Conservation (phyloP, 2,888 invertebrate species). For the Mayetiola destructor region DNA sequence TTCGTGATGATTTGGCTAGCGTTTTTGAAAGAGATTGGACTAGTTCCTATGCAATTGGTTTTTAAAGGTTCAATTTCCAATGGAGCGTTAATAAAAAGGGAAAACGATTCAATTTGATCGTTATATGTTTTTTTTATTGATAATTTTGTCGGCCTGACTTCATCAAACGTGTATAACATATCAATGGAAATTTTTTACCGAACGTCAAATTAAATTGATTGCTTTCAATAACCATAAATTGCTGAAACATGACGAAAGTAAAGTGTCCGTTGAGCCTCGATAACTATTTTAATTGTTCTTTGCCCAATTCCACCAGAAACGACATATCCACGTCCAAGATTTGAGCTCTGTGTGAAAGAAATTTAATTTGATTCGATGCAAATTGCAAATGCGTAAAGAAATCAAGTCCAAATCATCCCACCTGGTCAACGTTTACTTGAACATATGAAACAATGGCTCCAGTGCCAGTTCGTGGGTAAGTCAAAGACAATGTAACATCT, state of each 20-base stretch:
- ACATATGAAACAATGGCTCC: constrained; percentile 22
- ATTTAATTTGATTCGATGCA: too few species aligned
- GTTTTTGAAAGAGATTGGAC: constrained; percentile 86
- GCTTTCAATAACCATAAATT: constrained; percentile 26
- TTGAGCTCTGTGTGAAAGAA: too few species aligned
- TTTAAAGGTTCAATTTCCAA: neutral
- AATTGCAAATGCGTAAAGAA: too few species aligned
- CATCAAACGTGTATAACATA: too few species aligned
- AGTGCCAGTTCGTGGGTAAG: constrained; percentile 24
- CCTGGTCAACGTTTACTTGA: constrained; percentile 26
- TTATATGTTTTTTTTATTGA: too few species aligned
- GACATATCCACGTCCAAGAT: too few species aligned
- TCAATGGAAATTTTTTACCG: too few species aligned
- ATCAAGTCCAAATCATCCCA: too few species aligned
- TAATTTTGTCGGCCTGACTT: too few species aligned
- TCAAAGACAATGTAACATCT: constrained; percentile 26
- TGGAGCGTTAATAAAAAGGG: too few species aligned
- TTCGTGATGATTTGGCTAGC: constrained; percentile 59
- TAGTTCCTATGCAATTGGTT: constrained; percentile 35
- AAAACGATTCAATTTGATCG: too few species aligned
- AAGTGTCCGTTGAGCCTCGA: constrained; percentile 25
- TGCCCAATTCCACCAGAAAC: constrained; percentile 28
- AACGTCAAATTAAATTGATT: too few species aligned
- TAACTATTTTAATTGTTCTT: constrained; percentile 23
- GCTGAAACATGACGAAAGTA: constrained; percentile 28